A percentile compares a stretch with the other conserved stretches of the same genome.
These are phyloP conservation scores for Leptopilina drosophilae DNA, from an alignment of 2,888 invertebrate species.

Conservation along the genomic window DNA sequence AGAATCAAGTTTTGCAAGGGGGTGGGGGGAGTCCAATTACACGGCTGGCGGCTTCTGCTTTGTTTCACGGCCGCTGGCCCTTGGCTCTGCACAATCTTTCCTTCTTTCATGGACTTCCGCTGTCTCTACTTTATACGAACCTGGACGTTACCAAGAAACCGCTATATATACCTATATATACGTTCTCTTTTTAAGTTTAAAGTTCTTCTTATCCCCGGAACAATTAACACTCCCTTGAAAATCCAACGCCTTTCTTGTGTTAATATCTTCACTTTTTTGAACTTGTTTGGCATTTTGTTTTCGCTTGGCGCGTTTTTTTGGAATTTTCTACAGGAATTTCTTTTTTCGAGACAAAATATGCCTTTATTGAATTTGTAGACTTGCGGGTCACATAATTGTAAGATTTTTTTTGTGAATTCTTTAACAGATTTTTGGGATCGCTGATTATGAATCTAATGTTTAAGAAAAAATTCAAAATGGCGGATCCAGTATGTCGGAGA, in stretches of 20 bases:
- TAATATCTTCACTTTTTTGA: background rate
- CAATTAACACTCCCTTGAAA: slow-evolving; percentile 63
- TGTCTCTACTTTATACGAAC: slow-evolving; percentile 54
- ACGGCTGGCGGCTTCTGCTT: slow-evolving; percentile 75
- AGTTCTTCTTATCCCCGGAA: slow-evolving; percentile 67
- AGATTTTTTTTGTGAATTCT: too few species aligned
- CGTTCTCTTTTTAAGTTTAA: slow-evolving; percentile 57
- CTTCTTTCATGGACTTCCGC: slow-evolving; percentile 61
- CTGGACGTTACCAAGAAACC: slow-evolving; percentile 51
- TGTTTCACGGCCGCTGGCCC: slow-evolving; percentile 76
- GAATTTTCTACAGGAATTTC: background rate
- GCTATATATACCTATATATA: slow-evolving; percentile 45
- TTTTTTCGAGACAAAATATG: background rate
- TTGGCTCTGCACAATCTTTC: slow-evolving; percentile 60
- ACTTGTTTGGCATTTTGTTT: background rate
- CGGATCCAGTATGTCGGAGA: too few species aligned
- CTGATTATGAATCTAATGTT: too few species aligned
- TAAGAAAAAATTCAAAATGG: too few species aligned
- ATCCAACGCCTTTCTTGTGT: slow-evolving; percentile 44
- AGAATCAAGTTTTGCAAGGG: slow-evolving; percentile 58
- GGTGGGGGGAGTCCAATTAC: slow-evolving; percentile 73
- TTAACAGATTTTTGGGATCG: too few species aligned
- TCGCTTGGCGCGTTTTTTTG: background rate
- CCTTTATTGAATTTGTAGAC: too few species aligned
- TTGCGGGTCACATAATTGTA: too few species aligned